Conservation (phyloP, 2,797 vertebrate species). For the Periparus ater region DNA sequence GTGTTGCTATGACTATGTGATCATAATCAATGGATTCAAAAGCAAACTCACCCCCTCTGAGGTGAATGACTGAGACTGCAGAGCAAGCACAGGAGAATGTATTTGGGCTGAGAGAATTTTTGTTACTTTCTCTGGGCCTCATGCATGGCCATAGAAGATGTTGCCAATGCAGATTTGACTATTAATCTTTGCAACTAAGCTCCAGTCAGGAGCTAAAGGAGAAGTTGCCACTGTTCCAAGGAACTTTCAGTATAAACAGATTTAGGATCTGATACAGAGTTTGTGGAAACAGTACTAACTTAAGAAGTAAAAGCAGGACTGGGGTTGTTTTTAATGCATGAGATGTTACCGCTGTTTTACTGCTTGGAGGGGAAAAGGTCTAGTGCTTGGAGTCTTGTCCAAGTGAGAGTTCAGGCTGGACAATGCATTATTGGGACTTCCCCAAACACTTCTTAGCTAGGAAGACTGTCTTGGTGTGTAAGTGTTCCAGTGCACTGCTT, state of each 20-base stretch:
- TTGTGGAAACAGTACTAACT: not conserved
- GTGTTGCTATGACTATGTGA: not conserved
- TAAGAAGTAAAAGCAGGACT: not conserved
- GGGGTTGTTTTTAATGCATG: not conserved
- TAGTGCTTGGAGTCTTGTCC: not conserved
- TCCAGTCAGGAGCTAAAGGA: not conserved
- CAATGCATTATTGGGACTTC: not conserved
- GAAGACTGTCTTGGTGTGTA: not conserved
- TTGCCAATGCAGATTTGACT: not conserved
- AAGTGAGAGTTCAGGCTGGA: not conserved
- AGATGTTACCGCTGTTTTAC: not conserved
- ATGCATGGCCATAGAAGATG: not conserved
- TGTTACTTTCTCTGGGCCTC: not conserved
- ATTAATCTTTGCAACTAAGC: not conserved
- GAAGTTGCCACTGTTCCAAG: not conserved
- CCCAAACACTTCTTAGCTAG: not conserved
- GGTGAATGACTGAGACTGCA: not conserved
- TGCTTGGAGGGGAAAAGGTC: not conserved
- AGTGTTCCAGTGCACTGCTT: not conserved
- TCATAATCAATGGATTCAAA: conserved; percentile 24
- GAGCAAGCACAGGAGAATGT: not conserved
- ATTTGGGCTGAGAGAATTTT: conserved; percentile 12
- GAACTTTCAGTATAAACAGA: not conserved
- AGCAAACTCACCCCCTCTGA: not conserved
- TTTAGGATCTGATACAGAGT: not conserved